Conservation (phyloP, 2,797 vertebrate genomes). For the Moxostoma hubbsi region DNA sequence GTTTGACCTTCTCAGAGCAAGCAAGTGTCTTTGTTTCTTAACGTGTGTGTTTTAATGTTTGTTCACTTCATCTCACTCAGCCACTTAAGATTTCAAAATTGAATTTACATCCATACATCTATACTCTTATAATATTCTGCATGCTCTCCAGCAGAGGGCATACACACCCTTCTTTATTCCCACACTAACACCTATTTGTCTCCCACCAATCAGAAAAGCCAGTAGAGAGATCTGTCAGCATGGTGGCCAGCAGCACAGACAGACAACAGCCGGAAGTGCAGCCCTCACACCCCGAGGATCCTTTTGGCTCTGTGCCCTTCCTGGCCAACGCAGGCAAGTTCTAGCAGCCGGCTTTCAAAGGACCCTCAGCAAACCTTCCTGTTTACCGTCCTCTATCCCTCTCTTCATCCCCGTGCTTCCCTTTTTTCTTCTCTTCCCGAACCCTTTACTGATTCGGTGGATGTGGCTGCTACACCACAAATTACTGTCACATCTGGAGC, state of each 20-base stretch:
- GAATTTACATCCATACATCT: background rate
- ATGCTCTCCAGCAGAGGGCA: slow-evolving; percentile 45
- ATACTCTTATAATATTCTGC: background rate
- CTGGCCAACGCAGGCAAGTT: slow-evolving; percentile 98
- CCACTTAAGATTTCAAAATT: background rate
- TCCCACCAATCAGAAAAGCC: slow-evolving; percentile 83
- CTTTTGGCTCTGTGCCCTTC: slow-evolving; percentile 94
- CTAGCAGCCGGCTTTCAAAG: slow-evolving; percentile 73
- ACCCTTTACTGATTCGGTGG: slow-evolving; percentile 56
- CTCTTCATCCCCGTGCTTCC: slow-evolving; percentile 30
- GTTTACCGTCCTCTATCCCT: slow-evolving; percentile 20
- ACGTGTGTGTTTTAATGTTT: too few relatives aligned
- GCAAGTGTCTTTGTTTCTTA: slow-evolving; percentile 83
- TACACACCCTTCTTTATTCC: background rate
- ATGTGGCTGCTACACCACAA: slow-evolving; percentile 35
- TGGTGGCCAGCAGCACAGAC: slow-evolving; percentile 78
- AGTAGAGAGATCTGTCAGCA: slow-evolving; percentile 79
- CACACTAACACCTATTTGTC: slow-evolving; percentile 26
- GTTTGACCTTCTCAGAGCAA: slow-evolving; percentile 98
- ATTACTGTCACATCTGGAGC: slow-evolving; percentile 44
- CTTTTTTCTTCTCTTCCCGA: slow-evolving; percentile 44
- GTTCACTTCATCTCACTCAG: background rate
- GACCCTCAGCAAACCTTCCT: slow-evolving; percentile 66
- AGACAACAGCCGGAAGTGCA: slow-evolving; percentile 73
- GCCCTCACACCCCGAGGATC: slow-evolving; percentile 85